phyloP scores from a whole-genome alignment of 2,888 invertebrate species.

The Trachelus iudaicus region DNA sequence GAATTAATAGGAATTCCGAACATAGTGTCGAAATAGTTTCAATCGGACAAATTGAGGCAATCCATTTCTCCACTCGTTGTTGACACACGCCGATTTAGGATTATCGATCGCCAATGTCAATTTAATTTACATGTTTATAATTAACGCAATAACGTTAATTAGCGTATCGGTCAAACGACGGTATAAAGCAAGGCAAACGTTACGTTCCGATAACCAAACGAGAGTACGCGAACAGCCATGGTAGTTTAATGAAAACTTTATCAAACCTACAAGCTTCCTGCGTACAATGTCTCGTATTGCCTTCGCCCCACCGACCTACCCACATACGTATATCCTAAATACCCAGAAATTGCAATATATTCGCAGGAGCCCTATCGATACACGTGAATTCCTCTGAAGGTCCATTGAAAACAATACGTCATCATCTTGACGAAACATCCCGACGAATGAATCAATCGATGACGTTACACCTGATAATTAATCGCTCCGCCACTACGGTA shows the following conservation, averaged over 20 bases:
- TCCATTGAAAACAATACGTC: not conserved
- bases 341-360: not conserved
- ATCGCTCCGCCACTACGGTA: not conserved
- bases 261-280: not conserved
- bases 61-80: slow-evolving; percentile 49
- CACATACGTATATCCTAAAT: not conserved
- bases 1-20: slow-evolving; percentile 55
- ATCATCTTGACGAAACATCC: not conserved
- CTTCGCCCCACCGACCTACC: not conserved
- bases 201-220: not conserved
- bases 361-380: not conserved
- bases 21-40: slow-evolving; percentile 57
- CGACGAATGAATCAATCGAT: not conserved
- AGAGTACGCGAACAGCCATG: not conserved
- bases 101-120: slow-evolving; percentile 36
- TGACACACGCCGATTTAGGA: slow-evolving; percentile 32
- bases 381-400: not conserved
- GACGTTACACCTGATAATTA: not conserved
- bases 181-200: not conserved
- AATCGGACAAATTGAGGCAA: slow-evolving; percentile 57
- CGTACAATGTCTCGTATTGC: not conserved
- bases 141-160: slow-evolving; percentile 11
- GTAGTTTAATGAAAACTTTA: not conserved
- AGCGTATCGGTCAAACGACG: slow-evolving; percentile 1
- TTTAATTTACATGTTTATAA: slow-evolving; percentile 32